Evolutionary conservation across 2,888 invertebrate species (phyloP), one percentile per base, ranked within the genome.

Genomic region (Campoplex capitator): DNA sequence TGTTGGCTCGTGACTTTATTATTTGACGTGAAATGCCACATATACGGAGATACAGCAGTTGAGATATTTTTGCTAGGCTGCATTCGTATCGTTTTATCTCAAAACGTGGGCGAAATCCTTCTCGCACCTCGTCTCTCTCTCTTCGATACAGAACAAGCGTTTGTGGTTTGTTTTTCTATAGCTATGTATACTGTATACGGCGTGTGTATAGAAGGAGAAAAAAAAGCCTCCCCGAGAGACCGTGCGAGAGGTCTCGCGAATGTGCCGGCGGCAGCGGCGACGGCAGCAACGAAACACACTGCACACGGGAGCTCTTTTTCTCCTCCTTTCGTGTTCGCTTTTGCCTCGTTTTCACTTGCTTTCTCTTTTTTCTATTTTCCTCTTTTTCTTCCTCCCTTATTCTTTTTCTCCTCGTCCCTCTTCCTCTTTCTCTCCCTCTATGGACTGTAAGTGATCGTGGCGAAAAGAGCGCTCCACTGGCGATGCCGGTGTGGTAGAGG

Each of bases 381-480:
- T 85, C 79, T 73, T 54, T 74, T 77, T 78, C 83, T 76, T 89
- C 88, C 89, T 89, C 90, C 23, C 75, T 58, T 58, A 23, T 38
- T 45, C 85, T 77, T 81, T 56, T 11, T 51, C 48, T 65, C 67
- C 51, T 42, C 73, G 83, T 79, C 85, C 51, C 67, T 35, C 54
- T 18, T 70, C 70, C 68, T 74, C 79, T 81, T 74, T 62, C 74
- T 84, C 86, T 81, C 89, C 88, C 89, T 90, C 90, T 87, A 89
- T 85, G 89, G 91, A 88, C 91, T 91, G 91, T 92, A 92, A 92
- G 92, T 91, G 92, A 92, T 92, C 91, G 91, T 90, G 90, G 79
- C 86, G 89, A 88, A 83, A 45, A 79, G 73, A 83, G 87, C 77
- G 83, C 51, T 78, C 86, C 76, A 85, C 83, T 79, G 83, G 85